phyloP scores from a whole-genome alignment of 1,140 invertebrate genomes.

The Eciton burchellii region DNA sequence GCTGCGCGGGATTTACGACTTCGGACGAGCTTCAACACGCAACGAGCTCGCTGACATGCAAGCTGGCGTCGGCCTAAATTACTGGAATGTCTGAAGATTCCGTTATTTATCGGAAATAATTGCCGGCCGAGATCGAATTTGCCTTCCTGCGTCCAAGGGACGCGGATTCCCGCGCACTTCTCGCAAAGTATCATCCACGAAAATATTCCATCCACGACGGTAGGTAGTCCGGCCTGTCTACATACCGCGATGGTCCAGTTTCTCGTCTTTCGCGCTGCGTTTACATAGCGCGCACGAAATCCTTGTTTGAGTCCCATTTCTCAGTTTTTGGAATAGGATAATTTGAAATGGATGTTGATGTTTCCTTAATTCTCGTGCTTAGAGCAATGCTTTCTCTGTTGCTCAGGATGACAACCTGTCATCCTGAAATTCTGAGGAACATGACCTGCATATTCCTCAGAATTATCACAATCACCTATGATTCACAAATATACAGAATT shows the following conservation, averaged over 20 bases:
- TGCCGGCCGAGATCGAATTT: background rate
- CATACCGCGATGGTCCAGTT: background rate
- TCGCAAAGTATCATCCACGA: background rate
- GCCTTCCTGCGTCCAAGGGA: background rate
- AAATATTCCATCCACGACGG: background rate
- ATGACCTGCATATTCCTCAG: background rate
- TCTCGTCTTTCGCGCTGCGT: background rate
- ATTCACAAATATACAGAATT: too few species aligned
- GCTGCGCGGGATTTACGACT: constrained; percentile 60
- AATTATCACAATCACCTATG: too few species aligned
- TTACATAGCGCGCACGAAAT: background rate
- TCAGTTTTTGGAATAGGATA: background rate
- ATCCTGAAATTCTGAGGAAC: too few species aligned
- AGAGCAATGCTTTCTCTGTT: background rate
- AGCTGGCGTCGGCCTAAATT: constrained; percentile 71
- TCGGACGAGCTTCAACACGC: constrained; percentile 67
- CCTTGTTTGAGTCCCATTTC: background rate
- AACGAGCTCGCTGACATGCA: constrained; percentile 62
- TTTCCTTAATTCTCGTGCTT: background rate
- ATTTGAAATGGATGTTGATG: background rate
- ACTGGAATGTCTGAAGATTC: constrained; percentile 61
- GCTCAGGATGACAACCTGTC: background rate
- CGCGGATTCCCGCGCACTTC: constrained; percentile 27
- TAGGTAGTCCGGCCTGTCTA: background rate
- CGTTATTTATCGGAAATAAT: constrained; percentile 66